Evolutionary conservation across 2,888 invertebrate genomes (phyloP).

Genomic region (Lithophane ornitopus): DNA sequence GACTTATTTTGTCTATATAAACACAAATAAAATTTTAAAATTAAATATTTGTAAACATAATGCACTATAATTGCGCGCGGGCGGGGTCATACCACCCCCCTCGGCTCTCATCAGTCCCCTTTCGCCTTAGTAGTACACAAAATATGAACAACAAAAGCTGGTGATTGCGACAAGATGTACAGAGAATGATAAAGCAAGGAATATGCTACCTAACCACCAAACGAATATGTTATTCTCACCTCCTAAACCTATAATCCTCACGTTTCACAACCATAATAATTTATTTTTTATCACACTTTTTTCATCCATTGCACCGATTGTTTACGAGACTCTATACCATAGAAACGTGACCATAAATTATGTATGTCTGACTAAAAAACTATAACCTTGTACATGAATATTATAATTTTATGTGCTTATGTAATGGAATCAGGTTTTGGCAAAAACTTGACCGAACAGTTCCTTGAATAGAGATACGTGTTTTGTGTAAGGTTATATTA

Average conservation of each 20-base stretch:
- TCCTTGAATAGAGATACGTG: neutral
- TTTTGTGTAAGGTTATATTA: neutral
- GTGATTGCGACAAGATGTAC: too few relatives aligned
- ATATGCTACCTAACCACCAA: too few relatives aligned
- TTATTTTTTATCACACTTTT: neutral
- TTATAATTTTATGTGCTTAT: constrained; percentile 40
- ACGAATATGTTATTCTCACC: too few relatives aligned
- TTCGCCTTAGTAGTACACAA: too few relatives aligned
- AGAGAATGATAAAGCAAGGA: too few relatives aligned
- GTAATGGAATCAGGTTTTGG: constrained; percentile 48
- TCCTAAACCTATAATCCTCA: neutral
- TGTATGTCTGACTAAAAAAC: constrained; percentile 32
- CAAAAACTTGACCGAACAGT: constrained; percentile 2
- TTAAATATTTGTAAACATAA: too few relatives aligned
- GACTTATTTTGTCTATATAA: too few relatives aligned
- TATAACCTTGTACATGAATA: constrained; percentile 48
- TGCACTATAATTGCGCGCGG: too few relatives aligned
- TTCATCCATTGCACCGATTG: constrained; percentile 38
- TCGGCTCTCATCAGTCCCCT: too few relatives aligned
- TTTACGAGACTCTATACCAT: constrained; percentile 12
- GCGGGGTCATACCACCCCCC: too few relatives aligned
- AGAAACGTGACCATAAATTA: constrained; percentile 52
- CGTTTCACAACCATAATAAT: neutral
- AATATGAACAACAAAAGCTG: too few relatives aligned
- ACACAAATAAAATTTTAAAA: too few relatives aligned